A percentile compares a stretch with the other conserved stretches of the same genome.
Conservation (phyloP, 1,140 invertebrate species). For the Microplitis demolitor region DNA sequence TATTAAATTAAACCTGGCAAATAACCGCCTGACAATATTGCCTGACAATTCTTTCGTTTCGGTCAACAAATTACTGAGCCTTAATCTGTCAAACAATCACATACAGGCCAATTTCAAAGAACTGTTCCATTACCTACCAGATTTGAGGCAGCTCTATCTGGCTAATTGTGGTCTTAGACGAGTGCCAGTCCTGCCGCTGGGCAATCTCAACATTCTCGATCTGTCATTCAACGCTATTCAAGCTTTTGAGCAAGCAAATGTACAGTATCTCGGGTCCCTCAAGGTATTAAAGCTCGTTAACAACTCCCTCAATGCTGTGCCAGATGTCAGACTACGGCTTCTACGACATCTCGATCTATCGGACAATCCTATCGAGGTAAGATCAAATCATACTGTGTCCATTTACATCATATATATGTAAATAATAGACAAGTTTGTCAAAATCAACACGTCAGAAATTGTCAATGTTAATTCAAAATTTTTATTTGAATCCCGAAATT, state of each 20-base stretch:
- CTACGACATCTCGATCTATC: constrained; percentile 70
- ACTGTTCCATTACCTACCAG: constrained; percentile 85
- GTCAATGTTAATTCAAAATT: constrained; percentile 37
- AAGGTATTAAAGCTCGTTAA: constrained; percentile 70
- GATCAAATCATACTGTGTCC: constrained; percentile 13
- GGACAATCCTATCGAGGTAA: constrained; percentile 69
- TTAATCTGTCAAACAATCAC: constrained; percentile 83
- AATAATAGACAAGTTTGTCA: no score
- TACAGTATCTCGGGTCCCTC: constrained; percentile 68
- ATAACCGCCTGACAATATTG: constrained; percentile 81
- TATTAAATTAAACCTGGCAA: constrained; percentile 76
- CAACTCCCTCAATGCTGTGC: constrained; percentile 70
- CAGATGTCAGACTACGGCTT: constrained; percentile 64
- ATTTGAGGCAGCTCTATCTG: constrained; percentile 76
- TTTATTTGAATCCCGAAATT: no score
- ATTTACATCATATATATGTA: background rate
- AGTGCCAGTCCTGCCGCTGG: constrained; percentile 74
- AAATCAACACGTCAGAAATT: no score
- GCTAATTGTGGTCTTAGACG: constrained; percentile 75
- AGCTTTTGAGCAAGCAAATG: constrained; percentile 65
- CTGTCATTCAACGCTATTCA: constrained; percentile 76
- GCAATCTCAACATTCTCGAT: constrained; percentile 75
- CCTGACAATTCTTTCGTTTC: constrained; percentile 89
- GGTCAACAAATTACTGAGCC: constrained; percentile 73
- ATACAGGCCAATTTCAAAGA: constrained; percentile 86